Percentiles rank a stretch among this genome's conserved stretches.
phyloP scores from a whole-genome alignment of 2,113 vertebrate genomes.

The Hemicordylus capensis region DNA sequence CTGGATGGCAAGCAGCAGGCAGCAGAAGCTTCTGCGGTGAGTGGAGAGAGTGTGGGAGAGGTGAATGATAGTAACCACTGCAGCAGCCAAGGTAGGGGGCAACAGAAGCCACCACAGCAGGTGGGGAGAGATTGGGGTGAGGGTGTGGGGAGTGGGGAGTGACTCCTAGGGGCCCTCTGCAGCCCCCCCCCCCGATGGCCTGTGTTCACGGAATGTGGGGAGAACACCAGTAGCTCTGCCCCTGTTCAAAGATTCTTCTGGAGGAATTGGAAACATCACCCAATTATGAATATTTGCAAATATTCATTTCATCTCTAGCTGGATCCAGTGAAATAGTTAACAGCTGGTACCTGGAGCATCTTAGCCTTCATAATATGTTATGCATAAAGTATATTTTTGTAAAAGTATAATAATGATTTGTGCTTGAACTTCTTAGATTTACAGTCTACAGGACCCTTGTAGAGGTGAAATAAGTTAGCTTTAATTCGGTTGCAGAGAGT shows the following conservation, averaged over 20 bases:
- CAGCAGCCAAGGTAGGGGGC: no score
- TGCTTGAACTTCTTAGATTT: neutral
- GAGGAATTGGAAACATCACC: neutral
- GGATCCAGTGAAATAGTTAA: neutral
- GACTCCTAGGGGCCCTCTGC: no score
- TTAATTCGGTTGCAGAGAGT: neutral
- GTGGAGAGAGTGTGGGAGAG: no score
- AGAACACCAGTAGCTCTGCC: no score
- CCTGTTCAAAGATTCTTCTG: neutral
- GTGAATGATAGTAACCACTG: no score
- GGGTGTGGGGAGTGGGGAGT: no score
- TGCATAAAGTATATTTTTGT: neutral
- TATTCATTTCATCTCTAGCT: neutral
- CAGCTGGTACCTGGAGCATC: neutral
- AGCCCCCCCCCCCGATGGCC: no score
- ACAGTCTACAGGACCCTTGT: neutral
- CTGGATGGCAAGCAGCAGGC: no score
- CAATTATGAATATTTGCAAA: neutral
- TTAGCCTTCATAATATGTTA: neutral
- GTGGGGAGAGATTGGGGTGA: no score
- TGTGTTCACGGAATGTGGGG: no score
- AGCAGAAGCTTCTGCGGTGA: no score
- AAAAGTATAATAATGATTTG: neutral
- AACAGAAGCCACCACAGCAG: no score
- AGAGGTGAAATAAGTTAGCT: neutral